phyloP scores from a whole-genome alignment of 1,140 invertebrate species.

The Popillia japonica region DNA sequence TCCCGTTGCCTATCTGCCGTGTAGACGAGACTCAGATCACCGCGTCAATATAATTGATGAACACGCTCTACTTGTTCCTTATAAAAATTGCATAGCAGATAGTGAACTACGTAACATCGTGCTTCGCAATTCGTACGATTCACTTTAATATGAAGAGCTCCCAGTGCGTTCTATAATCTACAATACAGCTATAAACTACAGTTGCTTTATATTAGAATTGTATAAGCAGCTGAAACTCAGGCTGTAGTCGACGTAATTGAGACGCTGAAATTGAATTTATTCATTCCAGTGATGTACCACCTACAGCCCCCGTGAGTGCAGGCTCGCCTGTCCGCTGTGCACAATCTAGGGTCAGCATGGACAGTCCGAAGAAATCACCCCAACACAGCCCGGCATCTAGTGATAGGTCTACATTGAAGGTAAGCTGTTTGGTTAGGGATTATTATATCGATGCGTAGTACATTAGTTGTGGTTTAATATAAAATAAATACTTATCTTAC shows the following conservation, averaged over 20 bases:
- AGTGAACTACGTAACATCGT: slow-evolving; percentile 13
- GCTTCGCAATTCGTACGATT: neutral
- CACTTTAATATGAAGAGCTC: neutral
- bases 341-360: slow-evolving; percentile 51
- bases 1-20: slow-evolving; percentile 8
- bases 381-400: slow-evolving; percentile 64
- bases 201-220: neutral
- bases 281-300: slow-evolving; percentile 55
- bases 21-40: slow-evolving; percentile 26
- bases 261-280: slow-evolving; percentile 33
- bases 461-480: too few species aligned
- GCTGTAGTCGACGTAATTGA: neutral
- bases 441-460: too few species aligned
- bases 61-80: slow-evolving; percentile 25
- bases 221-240: neutral
- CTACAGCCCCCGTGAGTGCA: slow-evolving; percentile 52
- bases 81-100: slow-evolving; percentile 6
- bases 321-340: slow-evolving; percentile 52
- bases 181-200: neutral
- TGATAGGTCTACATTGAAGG: slow-evolving; percentile 65
- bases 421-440: slow-evolving; percentile 6
- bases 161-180: neutral
- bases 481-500: too few species aligned
- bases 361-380: slow-evolving; percentile 58
- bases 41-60: slow-evolving; percentile 33